These are phyloP conservation scores for Homarus americanus DNA, from an alignment of 1,140 invertebrate genomes.

Conservation along the genomic window DNA sequence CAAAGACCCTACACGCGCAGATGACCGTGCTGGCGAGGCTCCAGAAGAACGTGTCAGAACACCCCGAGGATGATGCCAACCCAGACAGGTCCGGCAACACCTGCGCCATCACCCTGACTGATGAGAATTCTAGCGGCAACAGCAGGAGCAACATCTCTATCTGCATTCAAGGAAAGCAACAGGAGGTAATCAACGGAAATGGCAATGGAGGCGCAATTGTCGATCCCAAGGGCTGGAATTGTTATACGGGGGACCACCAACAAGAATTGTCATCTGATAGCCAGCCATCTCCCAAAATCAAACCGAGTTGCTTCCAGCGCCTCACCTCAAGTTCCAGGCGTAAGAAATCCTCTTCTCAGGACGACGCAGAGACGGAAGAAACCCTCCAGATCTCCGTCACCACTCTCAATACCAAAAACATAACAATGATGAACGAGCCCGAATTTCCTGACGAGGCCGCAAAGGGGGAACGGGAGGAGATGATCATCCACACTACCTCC, in stretches of 20 bases:
- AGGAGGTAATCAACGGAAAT: no score
- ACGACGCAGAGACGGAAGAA: no score
- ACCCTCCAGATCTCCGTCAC: no score
- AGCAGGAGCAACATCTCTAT: background rate
- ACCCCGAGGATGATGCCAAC: background rate
- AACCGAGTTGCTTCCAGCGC: background rate
- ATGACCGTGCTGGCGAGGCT: slow-evolving; percentile 41
- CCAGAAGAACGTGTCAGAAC: slow-evolving; percentile 18
- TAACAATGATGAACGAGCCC: no score
- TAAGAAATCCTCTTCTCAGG: background rate
- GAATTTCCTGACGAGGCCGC: no score
- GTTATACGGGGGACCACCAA: background rate
- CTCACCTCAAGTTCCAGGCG: background rate
- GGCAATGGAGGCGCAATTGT: no score
- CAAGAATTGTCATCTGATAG: no score
- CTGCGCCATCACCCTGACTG: slow-evolving; percentile 43
- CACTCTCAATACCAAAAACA: no score
- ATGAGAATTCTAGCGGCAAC: background rate
- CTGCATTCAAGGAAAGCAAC: no score
- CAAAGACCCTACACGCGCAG: slow-evolving; percentile 9
- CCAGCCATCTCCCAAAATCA: background rate
- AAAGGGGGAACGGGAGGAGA: no score
- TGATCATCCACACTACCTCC: background rate
- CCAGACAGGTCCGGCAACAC: background rate
- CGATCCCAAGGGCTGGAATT: background rate